Conservation (phyloP, 2,797 vertebrate genomes). For the Alectoris magna region DNA sequence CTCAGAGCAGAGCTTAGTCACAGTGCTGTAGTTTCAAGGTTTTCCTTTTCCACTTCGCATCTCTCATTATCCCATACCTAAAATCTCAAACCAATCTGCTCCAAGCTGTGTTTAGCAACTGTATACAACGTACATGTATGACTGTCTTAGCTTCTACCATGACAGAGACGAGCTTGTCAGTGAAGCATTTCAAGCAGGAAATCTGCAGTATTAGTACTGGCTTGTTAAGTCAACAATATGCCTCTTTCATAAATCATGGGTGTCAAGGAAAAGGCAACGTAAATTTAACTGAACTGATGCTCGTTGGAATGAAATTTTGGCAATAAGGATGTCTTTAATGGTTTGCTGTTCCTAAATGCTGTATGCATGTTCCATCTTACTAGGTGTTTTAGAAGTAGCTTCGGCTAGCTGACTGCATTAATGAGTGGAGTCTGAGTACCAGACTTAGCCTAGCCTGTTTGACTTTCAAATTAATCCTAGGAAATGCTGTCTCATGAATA, state of each 20-base stretch:
- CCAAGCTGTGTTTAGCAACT: neutral
- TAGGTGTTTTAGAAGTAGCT: neutral
- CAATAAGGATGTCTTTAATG: neutral
- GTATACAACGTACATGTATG: neutral
- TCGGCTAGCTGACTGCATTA: neutral
- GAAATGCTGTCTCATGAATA: slow-evolving; percentile 42
- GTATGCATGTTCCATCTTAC: neutral
- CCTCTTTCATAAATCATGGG: neutral
- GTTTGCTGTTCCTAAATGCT: neutral
- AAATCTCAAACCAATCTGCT: neutral
- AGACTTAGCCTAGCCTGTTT: slow-evolving; percentile 16
- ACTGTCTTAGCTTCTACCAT: neutral
- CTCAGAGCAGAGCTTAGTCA: neutral
- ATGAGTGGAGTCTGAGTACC: neutral
- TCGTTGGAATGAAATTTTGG: neutral
- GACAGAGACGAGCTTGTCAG: neutral
- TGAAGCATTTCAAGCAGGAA: neutral
- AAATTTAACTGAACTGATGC: neutral
- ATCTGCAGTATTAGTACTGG: neutral
- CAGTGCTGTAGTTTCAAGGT: neutral
- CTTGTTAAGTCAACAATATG: neutral
- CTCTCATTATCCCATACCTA: neutral
- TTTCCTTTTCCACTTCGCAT: neutral
- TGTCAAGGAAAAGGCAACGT: neutral
- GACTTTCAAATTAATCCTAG: slow-evolving; percentile 45